Conservation (phyloP, 2,113 vertebrate genomes). For the Rafetus swinhoei region DNA sequence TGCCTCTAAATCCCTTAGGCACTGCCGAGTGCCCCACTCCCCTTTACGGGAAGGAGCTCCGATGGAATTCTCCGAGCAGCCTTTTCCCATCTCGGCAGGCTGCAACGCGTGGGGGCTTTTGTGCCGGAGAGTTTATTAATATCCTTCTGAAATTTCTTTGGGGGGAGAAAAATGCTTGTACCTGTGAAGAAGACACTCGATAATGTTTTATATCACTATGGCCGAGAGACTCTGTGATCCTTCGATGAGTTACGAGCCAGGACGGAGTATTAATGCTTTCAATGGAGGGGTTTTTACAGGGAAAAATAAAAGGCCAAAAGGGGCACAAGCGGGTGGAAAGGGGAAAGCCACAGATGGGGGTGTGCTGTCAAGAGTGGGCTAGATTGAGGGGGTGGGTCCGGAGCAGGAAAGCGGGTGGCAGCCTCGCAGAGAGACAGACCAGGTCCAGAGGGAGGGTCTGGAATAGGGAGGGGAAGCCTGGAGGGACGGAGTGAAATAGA, state of each 20-base stretch:
- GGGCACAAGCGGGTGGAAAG: conserved; percentile 56
- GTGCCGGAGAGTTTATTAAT: neutral
- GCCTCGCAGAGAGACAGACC: accelerated
- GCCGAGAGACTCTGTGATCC: neutral
- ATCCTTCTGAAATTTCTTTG: neutral
- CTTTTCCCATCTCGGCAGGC: neutral
- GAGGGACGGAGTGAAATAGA: neutral
- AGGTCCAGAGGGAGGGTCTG: neutral
- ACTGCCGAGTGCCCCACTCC: neutral
- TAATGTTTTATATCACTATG: neutral
- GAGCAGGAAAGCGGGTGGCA: conserved; percentile 18
- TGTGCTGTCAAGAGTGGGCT: neutral
- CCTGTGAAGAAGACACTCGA: neutral
- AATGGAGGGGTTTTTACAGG: conserved; percentile 47
- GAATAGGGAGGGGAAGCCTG: neutral
- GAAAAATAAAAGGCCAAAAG: conserved; percentile 63
- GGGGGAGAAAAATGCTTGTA: neutral
- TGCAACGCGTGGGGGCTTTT: neutral
- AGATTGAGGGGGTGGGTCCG: neutral
- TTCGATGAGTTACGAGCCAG: conserved; percentile 56
- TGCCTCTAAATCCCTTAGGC: neutral
- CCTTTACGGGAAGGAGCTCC: neutral
- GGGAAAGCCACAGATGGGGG: neutral
- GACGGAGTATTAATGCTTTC: conserved; percentile 55
- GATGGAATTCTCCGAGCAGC: neutral